Base-by-base conservation (phyloP, 2,797 vertebrate genomes). In the Trichosurus vulpecula region DNA sequence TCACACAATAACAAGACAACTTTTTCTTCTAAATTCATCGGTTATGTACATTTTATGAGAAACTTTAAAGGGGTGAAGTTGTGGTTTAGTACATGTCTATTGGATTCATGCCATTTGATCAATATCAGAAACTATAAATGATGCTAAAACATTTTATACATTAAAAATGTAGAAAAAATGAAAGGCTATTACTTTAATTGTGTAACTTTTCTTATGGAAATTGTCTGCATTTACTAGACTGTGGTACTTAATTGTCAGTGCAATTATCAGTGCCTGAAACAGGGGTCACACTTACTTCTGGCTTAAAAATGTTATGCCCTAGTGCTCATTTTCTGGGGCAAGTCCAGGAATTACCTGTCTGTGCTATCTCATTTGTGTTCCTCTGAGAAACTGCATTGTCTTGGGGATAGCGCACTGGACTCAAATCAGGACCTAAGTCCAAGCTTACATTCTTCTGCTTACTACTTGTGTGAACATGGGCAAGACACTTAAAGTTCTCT, bases 91-190 rank as follows among this genome's bases (percentile, higher is more conserved):
- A 22, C 16, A 41, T 41, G 14, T n/a, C 16, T 41, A 92, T 89
- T 52, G 92, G 11, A 92, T 31, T 11, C 54, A 93, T 94, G 74
- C n/a, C n/a, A 95, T 95, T 96, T 94, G n/a, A 66, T 95, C 52
- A 53, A 90, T 57, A 54, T 3, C 13, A 30, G 56, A 55, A 90
- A 66, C 92, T 41, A 55, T 91, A 3, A 11, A 92, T 12, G 2
- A 10, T 35, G 16, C 41, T 52, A 87, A 96, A 94, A 92, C 35
- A 61, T 66, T 54, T 53, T 81, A 90, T 61, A 55, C 47, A 90
- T 93, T 61, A 96, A 54, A 66, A 89, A 51, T 54, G 19, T 56
- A 41, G 52, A n/a, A 89, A 92, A 10, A 57, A n/a, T n/a, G n/a
- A 92, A 57, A 51, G 2, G 12, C 1, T 31, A 0, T 91, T 94